These are phyloP conservation scores for Drepanosiphum platanoidis DNA, from an alignment of 2,888 invertebrate species.

Conservation along the genomic window DNA sequence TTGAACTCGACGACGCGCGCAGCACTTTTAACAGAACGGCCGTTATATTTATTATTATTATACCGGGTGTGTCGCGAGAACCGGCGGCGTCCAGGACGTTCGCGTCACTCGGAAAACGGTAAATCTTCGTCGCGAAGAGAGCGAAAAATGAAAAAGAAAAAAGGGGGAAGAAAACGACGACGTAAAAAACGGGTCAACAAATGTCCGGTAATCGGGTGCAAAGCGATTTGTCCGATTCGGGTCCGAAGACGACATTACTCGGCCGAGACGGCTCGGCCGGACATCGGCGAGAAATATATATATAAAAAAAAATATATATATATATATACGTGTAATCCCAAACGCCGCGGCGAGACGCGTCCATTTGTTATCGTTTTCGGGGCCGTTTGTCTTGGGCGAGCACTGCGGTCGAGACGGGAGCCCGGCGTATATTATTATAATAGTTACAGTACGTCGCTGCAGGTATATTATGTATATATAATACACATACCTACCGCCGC, in stretches of 20 bases:
- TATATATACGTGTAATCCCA: neutral
- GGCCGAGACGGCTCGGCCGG: neutral
- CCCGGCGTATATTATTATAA: too few species aligned
- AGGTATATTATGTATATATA: too few species aligned
- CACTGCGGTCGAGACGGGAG: neutral
- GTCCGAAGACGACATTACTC: constrained; percentile 36
- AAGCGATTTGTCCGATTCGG: constrained; percentile 48
- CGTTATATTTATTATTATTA: neutral
- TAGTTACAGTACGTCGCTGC: too few species aligned
- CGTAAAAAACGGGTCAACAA: constrained; percentile 26
- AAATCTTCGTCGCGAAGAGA: neutral
- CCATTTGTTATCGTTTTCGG: constrained; percentile 30
- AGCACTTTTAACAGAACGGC: neutral
- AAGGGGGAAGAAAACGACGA: neutral
- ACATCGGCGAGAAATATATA: neutral
- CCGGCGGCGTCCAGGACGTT: neutral
- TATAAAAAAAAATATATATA: neutral
- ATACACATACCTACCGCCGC: too few species aligned
- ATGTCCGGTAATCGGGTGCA: constrained; percentile 28
- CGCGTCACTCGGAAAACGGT: neutral
- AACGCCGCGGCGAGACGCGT: constrained; percentile 9
- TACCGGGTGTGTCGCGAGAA: neutral
- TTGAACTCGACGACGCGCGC: neutral
- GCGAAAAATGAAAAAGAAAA: neutral
- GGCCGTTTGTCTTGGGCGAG: neutral